Conservation (phyloP, 2,113 vertebrate genomes). For the Oncorhynchus gorbuscha region DNA sequence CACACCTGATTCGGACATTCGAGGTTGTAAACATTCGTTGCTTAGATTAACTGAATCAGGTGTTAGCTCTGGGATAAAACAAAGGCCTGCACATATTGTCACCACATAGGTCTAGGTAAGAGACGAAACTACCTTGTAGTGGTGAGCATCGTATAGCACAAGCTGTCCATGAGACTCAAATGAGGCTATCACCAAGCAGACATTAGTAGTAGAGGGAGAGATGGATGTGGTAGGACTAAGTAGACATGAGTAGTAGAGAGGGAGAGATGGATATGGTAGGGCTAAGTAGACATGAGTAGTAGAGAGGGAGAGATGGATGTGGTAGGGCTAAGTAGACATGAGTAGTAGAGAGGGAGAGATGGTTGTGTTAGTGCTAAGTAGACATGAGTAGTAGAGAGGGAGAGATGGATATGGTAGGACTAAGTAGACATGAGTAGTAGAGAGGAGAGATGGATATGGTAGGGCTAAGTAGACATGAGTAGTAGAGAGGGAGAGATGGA, state of each 20-base stretch:
- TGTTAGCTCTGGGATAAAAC: background rate
- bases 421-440: too few species aligned
- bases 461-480: too few species aligned
- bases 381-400: too few species aligned
- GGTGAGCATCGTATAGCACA: background rate
- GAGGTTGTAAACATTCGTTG: background rate
- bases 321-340: too few species aligned
- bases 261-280: too few species aligned
- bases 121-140: background rate
- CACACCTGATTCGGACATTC: background rate
- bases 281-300: too few species aligned
- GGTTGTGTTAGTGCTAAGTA: too few species aligned
- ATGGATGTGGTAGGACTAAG: background rate
- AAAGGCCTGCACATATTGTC: background rate
- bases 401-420: too few species aligned
- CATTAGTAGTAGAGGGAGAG: background rate
- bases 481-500: too few species aligned
- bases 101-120: background rate
- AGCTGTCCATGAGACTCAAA: background rate
- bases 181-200: conserved; percentile 15
- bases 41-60: background rate
- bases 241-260: background rate
- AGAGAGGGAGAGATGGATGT: too few species aligned
- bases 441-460: too few species aligned
- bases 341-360: too few species aligned